Percentiles rank a stretch among this genome's conserved stretches.
phyloP scores from a whole-genome alignment of 1,140 invertebrate species.

The Saccostrea echinata region DNA sequence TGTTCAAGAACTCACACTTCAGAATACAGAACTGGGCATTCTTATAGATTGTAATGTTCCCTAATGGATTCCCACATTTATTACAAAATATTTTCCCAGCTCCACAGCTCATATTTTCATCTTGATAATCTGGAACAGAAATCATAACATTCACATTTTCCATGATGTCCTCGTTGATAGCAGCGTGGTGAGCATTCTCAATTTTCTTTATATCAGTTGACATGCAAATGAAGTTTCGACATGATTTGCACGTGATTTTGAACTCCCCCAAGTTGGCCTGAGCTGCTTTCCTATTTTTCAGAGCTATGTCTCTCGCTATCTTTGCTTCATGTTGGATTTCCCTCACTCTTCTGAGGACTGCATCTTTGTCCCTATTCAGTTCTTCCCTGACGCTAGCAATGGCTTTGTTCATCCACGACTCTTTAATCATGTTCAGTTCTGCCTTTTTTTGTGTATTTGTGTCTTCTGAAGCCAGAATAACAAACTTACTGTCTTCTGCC shows the following conservation, averaged over 20 bases:
- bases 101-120: constrained; percentile 54
- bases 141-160: constrained; percentile 37
- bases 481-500: constrained; percentile 66
- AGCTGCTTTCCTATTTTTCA: constrained; percentile 40
- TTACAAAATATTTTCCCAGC: constrained; percentile 64
- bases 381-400: constrained; percentile 58
- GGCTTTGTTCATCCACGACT: constrained; percentile 70
- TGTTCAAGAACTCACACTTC: constrained; percentile 65
- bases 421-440: constrained; percentile 68
- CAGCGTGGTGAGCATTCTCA: constrained; percentile 64
- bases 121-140: constrained; percentile 40
- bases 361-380: constrained; percentile 12
- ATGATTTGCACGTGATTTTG: constrained; percentile 66
- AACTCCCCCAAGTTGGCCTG: constrained; percentile 58
- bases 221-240: constrained; percentile 65
- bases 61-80: constrained; percentile 69
- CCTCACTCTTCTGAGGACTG: constrained; percentile 49
- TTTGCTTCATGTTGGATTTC: constrained; percentile 64
- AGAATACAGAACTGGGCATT: constrained; percentile 63
- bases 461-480: constrained; percentile 61
- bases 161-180: constrained; percentile 60
- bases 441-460: constrained; percentile 66
- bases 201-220: constrained; percentile 68
- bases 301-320: constrained; percentile 51
- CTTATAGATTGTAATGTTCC: constrained; percentile 62